These are phyloP conservation scores for Hirtodrosophila cameraria DNA, from an alignment of 2,888 invertebrate species.

Conservation along the genomic window DNA sequence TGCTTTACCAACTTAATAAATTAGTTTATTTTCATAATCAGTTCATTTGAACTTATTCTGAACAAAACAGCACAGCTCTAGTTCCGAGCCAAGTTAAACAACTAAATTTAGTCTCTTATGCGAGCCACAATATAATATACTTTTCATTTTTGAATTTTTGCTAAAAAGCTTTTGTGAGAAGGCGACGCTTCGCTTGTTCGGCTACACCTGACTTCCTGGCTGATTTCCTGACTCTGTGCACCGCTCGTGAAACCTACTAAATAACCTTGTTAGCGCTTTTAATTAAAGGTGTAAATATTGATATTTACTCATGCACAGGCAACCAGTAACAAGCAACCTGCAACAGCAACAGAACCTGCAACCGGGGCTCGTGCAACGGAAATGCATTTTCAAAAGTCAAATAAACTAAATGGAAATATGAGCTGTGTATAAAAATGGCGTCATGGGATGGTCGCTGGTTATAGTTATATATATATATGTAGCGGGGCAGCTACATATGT, in stretches of 20 bases:
- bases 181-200: conserved; percentile 35
- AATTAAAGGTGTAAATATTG: conserved; percentile 84
- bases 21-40: too few species aligned
- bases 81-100: conserved; percentile 13
- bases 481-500: background rate
- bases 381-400: conserved; percentile 75
- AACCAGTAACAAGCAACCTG: conserved; percentile 20
- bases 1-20: background rate
- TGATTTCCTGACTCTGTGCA: conserved; percentile 40
- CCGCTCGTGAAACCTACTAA: conserved; percentile 55
- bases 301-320: conserved; percentile 72
- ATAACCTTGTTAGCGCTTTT: conserved; percentile 84
- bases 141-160: conserved; percentile 67
- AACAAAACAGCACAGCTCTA: too few species aligned
- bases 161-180: conserved; percentile 71
- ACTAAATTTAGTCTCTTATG: too few species aligned
- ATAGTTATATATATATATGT: background rate
- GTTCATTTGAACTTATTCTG: too few species aligned
- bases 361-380: conserved; percentile 50
- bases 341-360: conserved; percentile 21
- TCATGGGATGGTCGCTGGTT: conserved; percentile 7
- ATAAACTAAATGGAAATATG: conserved; percentile 76
- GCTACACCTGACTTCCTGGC: conserved; percentile 60
- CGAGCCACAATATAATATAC: conserved; percentile 41
- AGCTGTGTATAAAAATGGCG: conserved; percentile 49